Percentiles rank a stretch among this genome's conserved stretches.
Evolutionary conservation across 2,113 vertebrate species (phyloP).

Genomic region (Bombycilla garrulus): DNA sequence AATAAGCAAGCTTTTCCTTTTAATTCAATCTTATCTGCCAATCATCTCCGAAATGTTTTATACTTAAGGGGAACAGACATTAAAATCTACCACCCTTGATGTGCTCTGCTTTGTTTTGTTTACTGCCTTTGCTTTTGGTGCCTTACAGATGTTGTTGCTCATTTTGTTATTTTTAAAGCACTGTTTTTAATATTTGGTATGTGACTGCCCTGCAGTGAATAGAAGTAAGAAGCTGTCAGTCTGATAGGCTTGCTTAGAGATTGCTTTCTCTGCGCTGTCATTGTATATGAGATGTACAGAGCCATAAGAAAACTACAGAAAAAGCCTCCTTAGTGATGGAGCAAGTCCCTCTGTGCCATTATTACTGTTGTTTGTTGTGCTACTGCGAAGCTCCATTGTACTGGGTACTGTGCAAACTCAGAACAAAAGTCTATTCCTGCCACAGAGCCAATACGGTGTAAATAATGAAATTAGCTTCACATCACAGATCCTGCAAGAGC

Average conservation of each 20-base stretch:
- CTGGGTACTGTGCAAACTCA: not conserved
- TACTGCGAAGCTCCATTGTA: not conserved
- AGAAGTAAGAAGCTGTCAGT: constrained; percentile 25
- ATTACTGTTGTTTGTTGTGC: not conserved
- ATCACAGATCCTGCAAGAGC: not conserved
- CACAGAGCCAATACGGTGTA: not conserved
- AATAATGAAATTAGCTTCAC: not conserved
- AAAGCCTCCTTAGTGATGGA: not conserved
- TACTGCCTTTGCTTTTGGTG: not conserved
- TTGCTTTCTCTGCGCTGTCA: constrained; percentile 44
- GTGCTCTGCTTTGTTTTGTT: constrained; percentile 10
- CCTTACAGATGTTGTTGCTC: constrained; percentile 34
- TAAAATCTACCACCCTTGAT: not conserved
- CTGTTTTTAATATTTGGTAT: constrained; percentile 14
- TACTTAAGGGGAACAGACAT: constrained; percentile 3
- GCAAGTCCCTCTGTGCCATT: not conserved
- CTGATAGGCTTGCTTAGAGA: not conserved
- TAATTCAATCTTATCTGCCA: not conserved
- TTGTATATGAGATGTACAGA: not conserved
- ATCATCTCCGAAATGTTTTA: not conserved
- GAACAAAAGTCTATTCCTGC: not conserved
- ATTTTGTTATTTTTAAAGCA: constrained; percentile 28
- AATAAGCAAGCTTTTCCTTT: not conserved
- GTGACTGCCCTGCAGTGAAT: constrained; percentile 34
- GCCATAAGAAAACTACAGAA: not conserved